Percentiles rank a stretch among this genome's conserved stretches.
Evolutionary conservation across 1,140 invertebrate species (phyloP).

Genomic region (Homarus americanus): DNA sequence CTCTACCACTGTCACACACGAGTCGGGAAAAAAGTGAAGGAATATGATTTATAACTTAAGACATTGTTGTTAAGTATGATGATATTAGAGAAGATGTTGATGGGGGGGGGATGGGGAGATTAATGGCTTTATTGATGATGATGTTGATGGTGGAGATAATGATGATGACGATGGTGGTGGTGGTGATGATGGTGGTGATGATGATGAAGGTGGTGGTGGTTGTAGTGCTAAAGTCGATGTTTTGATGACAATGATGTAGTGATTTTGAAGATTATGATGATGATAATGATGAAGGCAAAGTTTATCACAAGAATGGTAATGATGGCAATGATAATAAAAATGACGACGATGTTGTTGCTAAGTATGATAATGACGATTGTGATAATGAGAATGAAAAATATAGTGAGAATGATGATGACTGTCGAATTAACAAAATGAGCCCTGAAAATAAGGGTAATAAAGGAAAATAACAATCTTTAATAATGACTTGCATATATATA

Average conservation of each 20-base stretch:
- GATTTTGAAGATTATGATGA: not conserved
- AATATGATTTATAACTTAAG: no score
- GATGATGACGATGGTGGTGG: not conserved
- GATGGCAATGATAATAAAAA: not conserved
- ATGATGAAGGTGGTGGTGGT: not conserved
- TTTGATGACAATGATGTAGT: not conserved
- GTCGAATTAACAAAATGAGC: not conserved
- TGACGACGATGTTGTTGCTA: conserved; percentile 10
- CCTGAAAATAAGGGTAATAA: no score
- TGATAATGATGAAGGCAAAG: not conserved
- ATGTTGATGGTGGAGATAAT: not conserved
- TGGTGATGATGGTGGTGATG: conserved; percentile 14
- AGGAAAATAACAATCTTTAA: no score
- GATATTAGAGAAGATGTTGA: no score
- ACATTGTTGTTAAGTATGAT: no score
- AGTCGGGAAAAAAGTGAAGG: no score
- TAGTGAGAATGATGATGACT: not conserved
- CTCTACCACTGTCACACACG: no score
- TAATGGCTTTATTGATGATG: not conserved
- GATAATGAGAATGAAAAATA: conserved; percentile 12
- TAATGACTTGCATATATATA: no score
- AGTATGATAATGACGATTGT: conserved; percentile 15
- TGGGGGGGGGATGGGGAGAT: no score
- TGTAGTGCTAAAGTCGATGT: not conserved
- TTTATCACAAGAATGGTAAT: not conserved